Conservation (phyloP, 2,113 vertebrate species). For the Canis aureus region DNA sequence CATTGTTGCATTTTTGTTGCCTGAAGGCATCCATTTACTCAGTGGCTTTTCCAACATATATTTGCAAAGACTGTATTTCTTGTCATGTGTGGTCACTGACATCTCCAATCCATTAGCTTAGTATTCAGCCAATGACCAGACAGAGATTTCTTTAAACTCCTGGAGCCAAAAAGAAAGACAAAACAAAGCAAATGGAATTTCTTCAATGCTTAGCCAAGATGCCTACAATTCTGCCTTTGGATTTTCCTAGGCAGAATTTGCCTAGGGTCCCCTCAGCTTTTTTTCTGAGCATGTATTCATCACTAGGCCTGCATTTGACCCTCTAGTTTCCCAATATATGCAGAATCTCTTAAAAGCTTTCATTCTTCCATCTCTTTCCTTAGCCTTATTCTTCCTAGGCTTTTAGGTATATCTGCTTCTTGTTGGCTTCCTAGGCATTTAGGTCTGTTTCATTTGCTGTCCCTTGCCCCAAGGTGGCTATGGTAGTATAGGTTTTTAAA, state of each 20-base stretch:
- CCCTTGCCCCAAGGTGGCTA: not conserved
- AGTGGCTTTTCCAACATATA: conserved; percentile 7
- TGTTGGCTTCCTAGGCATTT: not conserved
- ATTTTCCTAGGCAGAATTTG: not conserved
- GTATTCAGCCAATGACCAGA: not conserved
- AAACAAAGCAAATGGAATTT: not conserved
- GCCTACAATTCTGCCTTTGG: not conserved
- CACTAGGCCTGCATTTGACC: not conserved
- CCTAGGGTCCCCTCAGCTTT: not conserved
- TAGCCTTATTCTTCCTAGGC: not conserved
- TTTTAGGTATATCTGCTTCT: not conserved
- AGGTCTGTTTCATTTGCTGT: not conserved
- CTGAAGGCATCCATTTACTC: not conserved
- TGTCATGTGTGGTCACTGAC: not conserved
- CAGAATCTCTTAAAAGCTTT: not conserved
- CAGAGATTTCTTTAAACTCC: not conserved
- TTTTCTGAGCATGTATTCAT: not conserved
- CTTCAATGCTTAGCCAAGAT: not conserved
- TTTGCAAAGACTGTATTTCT: not conserved
- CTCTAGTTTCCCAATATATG: not conserved
- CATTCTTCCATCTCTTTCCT: not conserved
- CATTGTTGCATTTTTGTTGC: not conserved
- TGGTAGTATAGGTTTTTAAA: not conserved
- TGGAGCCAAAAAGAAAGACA: not conserved
- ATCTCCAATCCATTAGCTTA: not conserved